Evolutionary conservation across 2,113 vertebrate species (phyloP), one percentile per base, ranked within the genome.

Genomic region (Proterorhinus semilunaris): DNA sequence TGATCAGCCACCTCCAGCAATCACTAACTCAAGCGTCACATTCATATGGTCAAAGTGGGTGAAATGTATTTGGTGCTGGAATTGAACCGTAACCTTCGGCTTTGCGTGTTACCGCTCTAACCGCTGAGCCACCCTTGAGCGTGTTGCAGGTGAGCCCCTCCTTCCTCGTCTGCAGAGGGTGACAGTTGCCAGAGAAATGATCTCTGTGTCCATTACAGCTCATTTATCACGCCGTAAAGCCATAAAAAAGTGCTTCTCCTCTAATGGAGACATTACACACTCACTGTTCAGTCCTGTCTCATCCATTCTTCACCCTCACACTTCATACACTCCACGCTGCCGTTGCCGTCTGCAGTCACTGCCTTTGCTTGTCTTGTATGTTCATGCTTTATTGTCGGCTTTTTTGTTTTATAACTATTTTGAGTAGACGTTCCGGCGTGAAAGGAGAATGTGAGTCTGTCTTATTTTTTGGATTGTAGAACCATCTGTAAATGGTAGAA

Each of bases 191-290:
- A 71, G 65, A 63, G 12, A 66, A 69, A 79, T 69, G 2, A 73
- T 71, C 15, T 71, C 16, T 72, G 50, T 69, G 27, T 74, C 62
- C 36, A 80, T 72, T 57, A 55, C 21, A 75, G 66, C 66, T 84
- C 47, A 81, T 84, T 73, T 73, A 71, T 73, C 69, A 80, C 67
- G 13, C 47, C 55, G 71, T 68, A 68, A 71, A 74, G 64, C 54
- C 65, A 76, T 74, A 66, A 76, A 75, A 57, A 64, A 66, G 59
- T 68, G 67, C 57, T 64, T 21, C 78, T 62, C n/a, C 51, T 27
- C 46, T 77, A 68, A 71, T 74, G 55, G 69, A 75, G 70, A 78
- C 78, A 75, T 78, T 68, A 51, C 16, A 59, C 13, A 68, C 53
- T 74, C 62, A 16, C 61, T 76, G 53, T 17, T 74, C 61, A 55